Conservation (phyloP, 2,888 invertebrate species). For the Aleiodes testaceus region DNA sequence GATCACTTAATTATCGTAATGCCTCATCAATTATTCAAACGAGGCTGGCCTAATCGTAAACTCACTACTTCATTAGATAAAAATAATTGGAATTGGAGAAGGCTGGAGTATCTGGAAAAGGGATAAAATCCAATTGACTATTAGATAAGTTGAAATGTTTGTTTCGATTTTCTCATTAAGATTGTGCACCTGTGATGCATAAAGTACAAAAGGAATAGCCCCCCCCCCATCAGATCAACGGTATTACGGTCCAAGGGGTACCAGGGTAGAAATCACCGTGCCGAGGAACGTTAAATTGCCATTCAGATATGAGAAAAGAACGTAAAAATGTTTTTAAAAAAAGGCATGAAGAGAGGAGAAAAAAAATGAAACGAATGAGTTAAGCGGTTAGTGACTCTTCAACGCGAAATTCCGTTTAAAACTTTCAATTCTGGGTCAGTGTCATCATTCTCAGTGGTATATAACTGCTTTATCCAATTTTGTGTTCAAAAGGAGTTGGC, state of each 20-base stretch:
- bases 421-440: conserved; percentile 64
- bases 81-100: neutral
- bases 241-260: conserved; percentile 50
- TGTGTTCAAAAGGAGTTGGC: conserved; percentile 4
- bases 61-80: no score
- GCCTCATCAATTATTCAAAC: no score
- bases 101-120: conserved; percentile 3
- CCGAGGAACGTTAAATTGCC: conserved; percentile 49
- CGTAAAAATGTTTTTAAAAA: neutral
- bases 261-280: conserved; percentile 46
- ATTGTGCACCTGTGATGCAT: conserved; percentile 28
- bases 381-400: conserved; percentile 69
- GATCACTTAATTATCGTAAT: no score
- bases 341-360: neutral
- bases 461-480: conserved; percentile 34
- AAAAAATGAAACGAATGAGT: conserved; percentile 64
- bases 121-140: neutral
- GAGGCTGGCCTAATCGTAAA: no score
- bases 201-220: conserved; percentile 12
- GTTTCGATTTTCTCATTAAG: conserved; percentile 30
- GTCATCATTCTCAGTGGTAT: conserved; percentile 49
- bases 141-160: conserved; percentile 32
- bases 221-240: conserved; percentile 30
- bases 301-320: conserved; percentile 44
- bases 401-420: conserved; percentile 21